Evolutionary conservation across 2,888 invertebrate genomes (phyloP), one percentile per base, ranked within the genome.

Genomic region (Temnothorax ravouxi): DNA sequence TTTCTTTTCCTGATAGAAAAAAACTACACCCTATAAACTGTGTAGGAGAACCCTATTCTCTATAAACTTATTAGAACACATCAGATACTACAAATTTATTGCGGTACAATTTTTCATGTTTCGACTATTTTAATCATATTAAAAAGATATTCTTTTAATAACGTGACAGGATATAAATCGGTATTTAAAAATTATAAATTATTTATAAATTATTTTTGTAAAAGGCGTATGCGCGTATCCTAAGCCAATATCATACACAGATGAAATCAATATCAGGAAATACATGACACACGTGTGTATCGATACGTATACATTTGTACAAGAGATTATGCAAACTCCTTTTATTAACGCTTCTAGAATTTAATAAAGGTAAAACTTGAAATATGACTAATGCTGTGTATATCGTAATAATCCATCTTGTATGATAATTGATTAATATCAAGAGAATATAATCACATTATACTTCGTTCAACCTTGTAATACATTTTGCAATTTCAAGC

Each of bases 181-280:
- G 66, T 87, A 84, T 77, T 83, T 67, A 77, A 80, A 82, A 83
- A 86, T 64, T 67, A 77, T 80, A 82, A 83, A 86, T 64, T 62
- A 41, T 84, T 34, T 34, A 34, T 34, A 34, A 34, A 84, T 88
- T 88, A 88, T 89, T 89, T 86, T 89, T 88, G 54, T 88, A 89
- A 85, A 47, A 77, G 52, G 11, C 15, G 41, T 47, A 50, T 41
- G 67, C 76, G 61, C 80, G 61, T 88, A 87, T 86, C 50, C 82
- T 66, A 64, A 79, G 67, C 61, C 34, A 66, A 50, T 74, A 56
- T 50, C 15, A 38, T 56, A 66, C 47, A 47, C 9, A 61, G 34
- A 25, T 79, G 50, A 80, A 69, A 69, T 38, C 15, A 75, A 1
- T 25, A 41, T 76, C n/a, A 79, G 34, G 18, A 59, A 69, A 79